Conservation (phyloP, 2,888 invertebrate species). For the Dendrolimus pini region DNA sequence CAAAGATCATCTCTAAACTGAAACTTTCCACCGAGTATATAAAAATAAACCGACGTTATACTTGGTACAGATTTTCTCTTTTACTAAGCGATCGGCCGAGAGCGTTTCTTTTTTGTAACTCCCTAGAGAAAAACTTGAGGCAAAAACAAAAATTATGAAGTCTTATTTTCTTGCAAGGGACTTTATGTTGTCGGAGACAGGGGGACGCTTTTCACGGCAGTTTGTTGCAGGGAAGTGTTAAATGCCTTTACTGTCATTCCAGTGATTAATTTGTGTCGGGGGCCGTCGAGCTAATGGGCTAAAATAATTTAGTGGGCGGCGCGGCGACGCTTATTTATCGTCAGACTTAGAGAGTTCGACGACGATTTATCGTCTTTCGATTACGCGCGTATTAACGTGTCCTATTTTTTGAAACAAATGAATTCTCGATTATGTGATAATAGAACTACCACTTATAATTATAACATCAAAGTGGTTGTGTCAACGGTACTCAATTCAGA, state of each 20-base stretch:
- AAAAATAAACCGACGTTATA: neutral
- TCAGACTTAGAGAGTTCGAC: constrained; percentile 36
- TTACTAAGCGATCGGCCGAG: neutral
- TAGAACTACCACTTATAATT: neutral
- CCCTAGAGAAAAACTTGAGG: neutral
- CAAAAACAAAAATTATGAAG: neutral
- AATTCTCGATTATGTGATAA: neutral
- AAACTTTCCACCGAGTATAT: constrained; percentile 2
- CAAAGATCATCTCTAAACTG: constrained; percentile 12
- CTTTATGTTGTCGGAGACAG: neutral
- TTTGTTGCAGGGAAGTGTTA: constrained; percentile 56
- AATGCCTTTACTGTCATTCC: constrained; percentile 66
- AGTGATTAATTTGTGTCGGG: constrained; percentile 70
- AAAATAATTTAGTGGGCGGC: constrained; percentile 71
- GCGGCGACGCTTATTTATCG: constrained; percentile 62
- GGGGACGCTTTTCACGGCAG: constrained; percentile 21
- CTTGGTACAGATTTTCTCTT: constrained; percentile 1
- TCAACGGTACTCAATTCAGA: no score
- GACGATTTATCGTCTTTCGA: constrained; percentile 44
- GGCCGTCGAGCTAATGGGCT: constrained; percentile 65
- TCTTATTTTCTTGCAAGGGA: neutral
- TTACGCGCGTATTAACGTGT: constrained; percentile 13
- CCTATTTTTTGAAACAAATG: neutral
- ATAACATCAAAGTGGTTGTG: no score
- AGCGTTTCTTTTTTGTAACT: neutral